Percentiles rank a stretch among this genome's conserved stretches.
phyloP scores from a whole-genome alignment of 2,113 vertebrate genomes.

The Synodontis membranacea region DNA sequence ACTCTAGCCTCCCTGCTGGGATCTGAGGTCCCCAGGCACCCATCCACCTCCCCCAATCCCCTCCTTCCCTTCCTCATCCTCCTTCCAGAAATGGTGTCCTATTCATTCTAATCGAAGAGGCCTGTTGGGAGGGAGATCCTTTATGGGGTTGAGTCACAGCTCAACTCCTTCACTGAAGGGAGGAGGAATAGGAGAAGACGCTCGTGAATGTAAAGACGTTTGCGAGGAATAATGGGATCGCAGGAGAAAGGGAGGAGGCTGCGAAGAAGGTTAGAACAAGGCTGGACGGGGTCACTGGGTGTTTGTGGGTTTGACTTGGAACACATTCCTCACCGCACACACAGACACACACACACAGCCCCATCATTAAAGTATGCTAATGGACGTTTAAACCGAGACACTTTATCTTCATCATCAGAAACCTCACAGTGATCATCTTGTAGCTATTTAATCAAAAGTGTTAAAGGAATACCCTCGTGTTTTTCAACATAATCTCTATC shows the following conservation, averaged over 20 bases:
- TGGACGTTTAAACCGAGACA: constrained; percentile 1
- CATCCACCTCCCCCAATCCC: neutral
- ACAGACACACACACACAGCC: constrained; percentile 48
- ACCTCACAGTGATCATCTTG: neutral
- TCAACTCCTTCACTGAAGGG: constrained; percentile 41
- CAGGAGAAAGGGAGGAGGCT: constrained; percentile 33
- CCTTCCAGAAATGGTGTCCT: constrained; percentile 35
- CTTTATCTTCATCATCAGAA: neutral
- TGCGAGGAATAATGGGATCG: constrained; percentile 51
- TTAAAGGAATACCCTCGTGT: neutral
- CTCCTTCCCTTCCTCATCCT: constrained; percentile 23
- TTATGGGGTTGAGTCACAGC: constrained; percentile 42
- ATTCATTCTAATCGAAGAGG: constrained; percentile 62
- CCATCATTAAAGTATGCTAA: constrained; percentile 19
- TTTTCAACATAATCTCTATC: neutral
- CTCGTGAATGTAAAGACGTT: constrained; percentile 58
- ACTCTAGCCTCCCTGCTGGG: constrained; percentile 34
- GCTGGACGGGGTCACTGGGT: neutral
- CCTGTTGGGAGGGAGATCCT: constrained; percentile 36
- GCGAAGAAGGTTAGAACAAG: constrained; percentile 38
- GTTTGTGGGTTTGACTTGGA: constrained; percentile 35
- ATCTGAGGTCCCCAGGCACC: neutral
- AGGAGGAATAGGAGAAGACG: constrained; percentile 43
- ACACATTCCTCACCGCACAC: constrained; percentile 46
- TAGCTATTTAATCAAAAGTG: neutral